phyloP scores from a whole-genome alignment of 2,113 vertebrate species.

The Australoheros scitulus region DNA sequence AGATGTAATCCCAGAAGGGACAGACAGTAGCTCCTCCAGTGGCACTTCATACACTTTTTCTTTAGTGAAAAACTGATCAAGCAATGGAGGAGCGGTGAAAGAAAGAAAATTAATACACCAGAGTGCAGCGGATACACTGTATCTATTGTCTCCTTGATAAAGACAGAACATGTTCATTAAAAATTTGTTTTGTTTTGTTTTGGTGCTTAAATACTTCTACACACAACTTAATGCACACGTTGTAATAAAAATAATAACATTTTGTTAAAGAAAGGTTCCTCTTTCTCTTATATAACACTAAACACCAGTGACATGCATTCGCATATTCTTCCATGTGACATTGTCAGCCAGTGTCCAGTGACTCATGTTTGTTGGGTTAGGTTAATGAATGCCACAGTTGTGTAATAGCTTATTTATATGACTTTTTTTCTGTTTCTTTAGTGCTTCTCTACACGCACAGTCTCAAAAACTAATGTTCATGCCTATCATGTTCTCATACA shows the following conservation, averaged over 20 bases:
- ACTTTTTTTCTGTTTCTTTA: background rate
- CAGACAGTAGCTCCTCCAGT: background rate
- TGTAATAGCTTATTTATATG: background rate
- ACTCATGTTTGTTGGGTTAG: background rate
- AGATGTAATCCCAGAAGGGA: conserved; percentile 8
- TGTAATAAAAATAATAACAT: background rate
- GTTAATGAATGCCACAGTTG: background rate
- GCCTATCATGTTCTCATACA: conserved; percentile 29
- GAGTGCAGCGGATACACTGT: background rate
- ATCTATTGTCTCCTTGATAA: background rate
- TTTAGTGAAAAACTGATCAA: conserved; percentile 10
- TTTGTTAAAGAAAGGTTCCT: background rate
- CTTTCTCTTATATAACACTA: background rate
- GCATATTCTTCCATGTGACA: background rate
- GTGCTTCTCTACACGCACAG: background rate
- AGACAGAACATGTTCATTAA: background rate
- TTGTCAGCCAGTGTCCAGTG: too few relatives aligned
- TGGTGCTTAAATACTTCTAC: background rate
- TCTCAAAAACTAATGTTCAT: background rate
- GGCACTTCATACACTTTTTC: conserved; percentile 6
- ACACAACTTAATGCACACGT: background rate
- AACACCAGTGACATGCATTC: background rate
- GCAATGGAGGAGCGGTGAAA: background rate
- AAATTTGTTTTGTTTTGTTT: background rate
- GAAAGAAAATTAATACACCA: background rate